These are phyloP conservation scores for Nasalis larvatus DNA, from an alignment of 2,113 vertebrate genomes.

Conservation along the genomic window DNA sequence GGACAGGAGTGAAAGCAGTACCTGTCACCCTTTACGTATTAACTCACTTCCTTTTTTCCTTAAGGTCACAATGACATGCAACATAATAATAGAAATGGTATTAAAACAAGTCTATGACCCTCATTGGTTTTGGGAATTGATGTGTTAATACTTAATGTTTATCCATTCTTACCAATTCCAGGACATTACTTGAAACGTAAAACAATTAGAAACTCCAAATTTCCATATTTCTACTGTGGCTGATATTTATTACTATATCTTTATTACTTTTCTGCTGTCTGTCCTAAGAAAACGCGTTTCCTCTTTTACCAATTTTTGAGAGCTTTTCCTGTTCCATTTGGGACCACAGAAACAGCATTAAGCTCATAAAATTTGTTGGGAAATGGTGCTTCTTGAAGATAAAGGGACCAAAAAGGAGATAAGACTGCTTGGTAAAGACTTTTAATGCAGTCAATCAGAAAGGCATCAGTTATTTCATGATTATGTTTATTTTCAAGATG, in stretches of 20 bases:
- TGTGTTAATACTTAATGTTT: neutral
- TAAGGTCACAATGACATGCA: neutral
- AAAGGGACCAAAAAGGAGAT: neutral
- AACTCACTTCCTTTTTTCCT: neutral
- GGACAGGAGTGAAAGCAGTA: neutral
- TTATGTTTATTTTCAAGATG: neutral
- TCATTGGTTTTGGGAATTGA: neutral
- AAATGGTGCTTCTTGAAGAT: neutral
- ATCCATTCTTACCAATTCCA: neutral
- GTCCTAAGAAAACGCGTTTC: conserved; percentile 15
- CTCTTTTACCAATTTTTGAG: neutral
- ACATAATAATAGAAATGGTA: neutral
- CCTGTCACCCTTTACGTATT: neutral
- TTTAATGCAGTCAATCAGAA: neutral
- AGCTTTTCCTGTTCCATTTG: neutral
- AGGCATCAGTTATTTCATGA: neutral
- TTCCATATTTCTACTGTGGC: neutral
- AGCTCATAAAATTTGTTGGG: neutral
- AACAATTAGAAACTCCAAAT: neutral
- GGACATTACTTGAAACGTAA: neutral
- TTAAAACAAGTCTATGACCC: neutral
- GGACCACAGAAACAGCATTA: neutral
- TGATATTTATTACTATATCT: neutral
- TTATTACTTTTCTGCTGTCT: neutral
- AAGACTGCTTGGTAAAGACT: neutral